A percentile compares a stretch with the other conserved stretches of the same genome.
phyloP scores from a whole-genome alignment of 2,797 vertebrate genomes.

The Pangasius sanitwongsei region DNA sequence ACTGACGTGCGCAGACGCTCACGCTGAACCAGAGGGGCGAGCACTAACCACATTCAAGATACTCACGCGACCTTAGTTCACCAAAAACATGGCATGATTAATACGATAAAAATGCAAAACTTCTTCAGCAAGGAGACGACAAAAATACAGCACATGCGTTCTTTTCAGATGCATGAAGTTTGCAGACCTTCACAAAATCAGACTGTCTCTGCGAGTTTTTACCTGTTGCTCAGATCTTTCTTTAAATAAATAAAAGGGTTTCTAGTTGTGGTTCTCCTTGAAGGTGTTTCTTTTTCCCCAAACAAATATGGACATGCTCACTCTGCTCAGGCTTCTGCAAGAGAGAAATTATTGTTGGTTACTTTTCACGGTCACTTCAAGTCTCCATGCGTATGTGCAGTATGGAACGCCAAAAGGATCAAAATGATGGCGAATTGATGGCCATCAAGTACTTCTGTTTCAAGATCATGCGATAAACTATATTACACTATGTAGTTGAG shows the following conservation, averaged over 20 bases:
- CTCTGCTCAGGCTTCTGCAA: not conserved
- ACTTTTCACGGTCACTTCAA: conserved; percentile 6
- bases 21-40: not conserved
- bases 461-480: not conserved
- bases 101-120: not conserved
- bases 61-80: conserved; percentile 32
- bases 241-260: not conserved
- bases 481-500: not conserved
- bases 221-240: conserved; percentile 11
- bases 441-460: not conserved
- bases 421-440: not conserved
- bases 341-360: not conserved
- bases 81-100: not conserved
- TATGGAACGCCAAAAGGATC: conserved; percentile 16
- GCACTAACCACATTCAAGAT: conserved; percentile 56
- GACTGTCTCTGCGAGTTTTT: not conserved
- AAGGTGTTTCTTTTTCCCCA: not conserved
- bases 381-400: not conserved
- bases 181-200: not conserved
- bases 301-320: not conserved
- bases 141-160: not conserved
- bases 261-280: not conserved
- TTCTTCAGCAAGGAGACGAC: not conserved
- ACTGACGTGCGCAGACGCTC: conserved; percentile 65
- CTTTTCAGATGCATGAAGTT: not conserved